Evolutionary conservation across 2,888 invertebrate species (phyloP).

Genomic region (Phasia obesa): DNA sequence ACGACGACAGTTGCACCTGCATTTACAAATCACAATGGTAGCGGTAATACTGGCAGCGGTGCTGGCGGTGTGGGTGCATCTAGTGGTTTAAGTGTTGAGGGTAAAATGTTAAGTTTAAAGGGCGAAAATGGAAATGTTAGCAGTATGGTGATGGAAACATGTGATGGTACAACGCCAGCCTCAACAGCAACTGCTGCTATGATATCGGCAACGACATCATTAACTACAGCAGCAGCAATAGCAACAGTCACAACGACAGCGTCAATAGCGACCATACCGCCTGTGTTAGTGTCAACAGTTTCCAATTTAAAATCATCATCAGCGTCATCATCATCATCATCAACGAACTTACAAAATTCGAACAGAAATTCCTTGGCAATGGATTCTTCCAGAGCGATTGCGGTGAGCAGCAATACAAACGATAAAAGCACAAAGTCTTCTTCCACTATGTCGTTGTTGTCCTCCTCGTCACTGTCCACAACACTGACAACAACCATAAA

Average conservation of each 20-base stretch:
- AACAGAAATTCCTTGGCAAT: conserved; percentile 54
- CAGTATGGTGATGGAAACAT: conserved; percentile 67
- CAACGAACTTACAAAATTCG: conserved; percentile 67
- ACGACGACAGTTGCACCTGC: conserved; percentile 37
- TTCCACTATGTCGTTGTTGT: conserved; percentile 24
- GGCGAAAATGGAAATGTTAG: conserved; percentile 50
- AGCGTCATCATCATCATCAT: no score
- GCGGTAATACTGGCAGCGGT: conserved; percentile 61
- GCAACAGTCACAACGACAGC: conserved; percentile 38
- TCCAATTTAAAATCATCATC: conserved; percentile 28
- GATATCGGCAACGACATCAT: conserved; percentile 49
- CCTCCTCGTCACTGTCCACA: conserved; percentile 1
- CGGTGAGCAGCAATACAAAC: conserved; percentile 51
- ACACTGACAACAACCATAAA: conserved; percentile 16
- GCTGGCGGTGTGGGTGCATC: conserved; percentile 55
- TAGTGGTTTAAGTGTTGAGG: conserved; percentile 32
- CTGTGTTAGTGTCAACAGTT: background rate
- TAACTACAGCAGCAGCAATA: conserved; percentile 37
- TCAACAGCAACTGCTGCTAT: conserved; percentile 45
- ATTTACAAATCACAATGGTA: conserved; percentile 67
- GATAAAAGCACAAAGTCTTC: conserved; percentile 63
- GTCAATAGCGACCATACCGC: conserved; percentile 27
- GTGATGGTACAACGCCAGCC: conserved; percentile 66
- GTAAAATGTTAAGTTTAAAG: conserved; percentile 15
- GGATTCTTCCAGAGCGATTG: conserved; percentile 63